These are phyloP conservation scores for Antheraea assamensis DNA, from an alignment of 2,888 invertebrate species.

Conservation along the genomic window DNA sequence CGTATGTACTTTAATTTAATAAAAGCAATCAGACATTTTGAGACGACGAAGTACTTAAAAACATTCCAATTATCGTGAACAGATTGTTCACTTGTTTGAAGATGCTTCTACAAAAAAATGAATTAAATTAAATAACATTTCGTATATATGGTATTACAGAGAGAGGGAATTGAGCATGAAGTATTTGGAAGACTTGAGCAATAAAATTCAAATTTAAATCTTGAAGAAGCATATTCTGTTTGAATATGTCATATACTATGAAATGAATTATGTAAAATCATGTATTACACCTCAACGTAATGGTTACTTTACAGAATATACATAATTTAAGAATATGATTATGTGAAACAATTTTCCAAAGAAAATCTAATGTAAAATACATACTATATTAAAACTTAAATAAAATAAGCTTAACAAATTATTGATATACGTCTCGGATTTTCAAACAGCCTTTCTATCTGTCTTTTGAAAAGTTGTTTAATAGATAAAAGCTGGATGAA, in stretches of 20 bases:
- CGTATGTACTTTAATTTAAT: slow-evolving; percentile 44
- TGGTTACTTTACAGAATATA: neutral
- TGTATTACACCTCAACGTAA: neutral
- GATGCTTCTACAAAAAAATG: neutral
- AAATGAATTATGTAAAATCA: neutral
- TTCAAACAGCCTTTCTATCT: neutral
- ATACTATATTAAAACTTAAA: neutral
- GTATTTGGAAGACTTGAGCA: slow-evolving; percentile 72
- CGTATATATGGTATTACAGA: slow-evolving; percentile 32
- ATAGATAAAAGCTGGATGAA: slow-evolving; percentile 77
- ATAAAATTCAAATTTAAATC: slow-evolving; percentile 42
- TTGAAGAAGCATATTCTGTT: neutral
- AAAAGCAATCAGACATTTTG: slow-evolving; percentile 46
- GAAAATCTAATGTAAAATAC: neutral
- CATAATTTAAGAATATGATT: neutral
- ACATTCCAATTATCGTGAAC: slow-evolving; percentile 58
- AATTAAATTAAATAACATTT: slow-evolving; percentile 23
- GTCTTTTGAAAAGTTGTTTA: slow-evolving; percentile 34
- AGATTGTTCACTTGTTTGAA: slow-evolving; percentile 44
- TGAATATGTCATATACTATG: neutral
- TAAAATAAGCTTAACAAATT: neutral
- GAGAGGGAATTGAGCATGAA: slow-evolving; percentile 51
- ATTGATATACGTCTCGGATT: neutral
- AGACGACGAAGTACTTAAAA: slow-evolving; percentile 31
- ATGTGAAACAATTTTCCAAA: neutral